These are phyloP conservation scores for Enteromius mattozi DNA, from an alignment of 2,797 vertebrate genomes.

Conservation along the genomic window DNA sequence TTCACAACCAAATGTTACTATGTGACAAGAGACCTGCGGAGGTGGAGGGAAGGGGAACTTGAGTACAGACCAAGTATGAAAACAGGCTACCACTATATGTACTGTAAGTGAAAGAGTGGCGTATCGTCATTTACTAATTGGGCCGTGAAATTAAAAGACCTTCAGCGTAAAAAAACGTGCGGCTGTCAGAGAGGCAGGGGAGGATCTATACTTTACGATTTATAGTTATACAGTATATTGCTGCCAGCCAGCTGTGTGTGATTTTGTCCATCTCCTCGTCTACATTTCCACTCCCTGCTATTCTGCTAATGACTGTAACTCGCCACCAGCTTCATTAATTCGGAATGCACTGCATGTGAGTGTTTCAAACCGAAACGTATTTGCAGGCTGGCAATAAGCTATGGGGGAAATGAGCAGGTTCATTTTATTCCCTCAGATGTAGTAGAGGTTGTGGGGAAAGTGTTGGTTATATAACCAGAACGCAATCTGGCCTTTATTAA, in stretches of 20 bases:
- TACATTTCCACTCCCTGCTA: constrained; percentile 24
- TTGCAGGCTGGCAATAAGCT: not conserved
- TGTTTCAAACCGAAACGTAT: constrained; percentile 23
- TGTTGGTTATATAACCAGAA: not conserved
- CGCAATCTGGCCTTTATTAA: not conserved
- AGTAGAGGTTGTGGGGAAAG: not conserved
- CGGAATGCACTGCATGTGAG: constrained; percentile 58
- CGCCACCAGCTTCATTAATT: constrained; percentile 54
- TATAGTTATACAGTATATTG: constrained; percentile 72
- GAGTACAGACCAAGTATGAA: not conserved
- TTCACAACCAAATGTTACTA: constrained; percentile 5
- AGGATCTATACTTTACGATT: constrained; percentile 70
- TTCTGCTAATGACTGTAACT: constrained; percentile 32
- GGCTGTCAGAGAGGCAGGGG: constrained; percentile 66
- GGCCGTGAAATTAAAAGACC: constrained; percentile 72
- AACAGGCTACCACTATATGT: not conserved
- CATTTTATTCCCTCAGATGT: not conserved
- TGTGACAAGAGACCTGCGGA: not conserved
- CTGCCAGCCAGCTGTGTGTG: constrained; percentile 61
- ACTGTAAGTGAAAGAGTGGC: constrained; percentile 2
- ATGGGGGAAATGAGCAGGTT: not conserved
- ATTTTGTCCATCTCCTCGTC: constrained; percentile 62
- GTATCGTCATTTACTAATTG: constrained; percentile 73
- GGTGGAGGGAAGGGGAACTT: not conserved
- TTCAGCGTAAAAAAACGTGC: constrained; percentile 65